Base-by-base conservation (phyloP, 2,113 vertebrate genomes). In the Anhinga anhinga region DNA sequence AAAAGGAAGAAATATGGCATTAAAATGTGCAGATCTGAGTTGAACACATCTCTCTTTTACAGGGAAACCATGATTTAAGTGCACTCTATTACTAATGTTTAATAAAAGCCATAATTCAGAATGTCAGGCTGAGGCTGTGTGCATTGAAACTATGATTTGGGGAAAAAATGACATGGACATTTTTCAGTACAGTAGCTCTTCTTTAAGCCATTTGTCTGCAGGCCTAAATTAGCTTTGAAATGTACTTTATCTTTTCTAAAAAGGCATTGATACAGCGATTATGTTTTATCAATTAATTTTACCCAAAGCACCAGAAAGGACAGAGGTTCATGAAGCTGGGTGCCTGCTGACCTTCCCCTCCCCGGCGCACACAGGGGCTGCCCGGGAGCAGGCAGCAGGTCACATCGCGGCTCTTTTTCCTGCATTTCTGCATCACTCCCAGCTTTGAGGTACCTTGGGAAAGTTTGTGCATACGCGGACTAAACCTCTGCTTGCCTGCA, bases 31-130 rank as follows among this genome's bases (percentile, higher is more conserved):
- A 96, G 92, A 96, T 95, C 77, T 74, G 93, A 92, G 95, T 95
- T 85, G 86, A 96, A 88, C 90, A 82, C 95, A 95, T 93, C 96
- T 97, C 95, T 97, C 97, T 97, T 94, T 97, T 98, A 96, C 94
- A 97, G 97, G 87, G 93, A 96, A 97, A 96, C 95, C 93, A 95
- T 98, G 97, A 98, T 98, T 98, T 98, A 98, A 97, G 95, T 96
- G 95, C 92, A 96, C 95, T 97, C 97, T 97, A 96, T 98, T 98
- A 97, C 97, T 97, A 97, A 98, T 97, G 97, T 98, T 97, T 97
- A 97, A 97, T 98, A 97, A 97, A 97, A 97, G 93, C 89, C 96
- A 98, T 97, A 97, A 98, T 98, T 98, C 97, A 98, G 92, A 74
- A 82, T 96, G 97, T 97, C 97, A 97, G 94, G 97, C 94, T 90